phyloP scores from a whole-genome alignment of 2,797 vertebrate species.

The Setipinna tenuifilis region DNA sequence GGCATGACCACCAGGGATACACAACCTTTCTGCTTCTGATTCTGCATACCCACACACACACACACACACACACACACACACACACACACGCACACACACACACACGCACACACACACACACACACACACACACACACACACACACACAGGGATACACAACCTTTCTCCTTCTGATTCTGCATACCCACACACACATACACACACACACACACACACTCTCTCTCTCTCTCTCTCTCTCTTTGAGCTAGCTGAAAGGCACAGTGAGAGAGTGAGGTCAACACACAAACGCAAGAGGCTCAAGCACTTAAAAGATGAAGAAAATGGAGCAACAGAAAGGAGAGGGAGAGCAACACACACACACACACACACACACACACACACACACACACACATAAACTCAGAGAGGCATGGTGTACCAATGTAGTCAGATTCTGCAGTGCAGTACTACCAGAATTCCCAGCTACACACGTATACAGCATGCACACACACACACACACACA shows the following conservation, averaged over 20 bases:
- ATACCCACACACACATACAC: constrained; percentile 62
- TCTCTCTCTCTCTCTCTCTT: too few relatives aligned
- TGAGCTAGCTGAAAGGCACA: background rate
- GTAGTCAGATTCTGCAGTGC: too few relatives aligned
- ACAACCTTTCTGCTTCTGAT: background rate
- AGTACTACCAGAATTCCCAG: too few relatives aligned
- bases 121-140: constrained; percentile 52
- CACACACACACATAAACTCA: too few relatives aligned
- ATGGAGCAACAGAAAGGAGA: background rate
- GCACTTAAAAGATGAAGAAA: too few relatives aligned
- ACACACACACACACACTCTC: too few relatives aligned
- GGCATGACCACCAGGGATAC: background rate
- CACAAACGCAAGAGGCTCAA: too few relatives aligned
- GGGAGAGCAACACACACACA: constrained; percentile 31
- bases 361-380: too few relatives aligned
- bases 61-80: constrained; percentile 54
- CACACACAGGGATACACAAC: constrained; percentile 51
- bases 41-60: background rate
- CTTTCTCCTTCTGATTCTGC: too few relatives aligned
- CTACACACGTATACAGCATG: background rate
- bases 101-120: constrained; percentile 45
- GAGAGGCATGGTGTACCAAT: too few relatives aligned
- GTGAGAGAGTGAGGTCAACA: constrained; percentile 54
- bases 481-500: background rate
- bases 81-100: constrained; percentile 47